Base-by-base conservation (phyloP, 2,797 vertebrate species). In the Alosa sapidissima region DNA sequence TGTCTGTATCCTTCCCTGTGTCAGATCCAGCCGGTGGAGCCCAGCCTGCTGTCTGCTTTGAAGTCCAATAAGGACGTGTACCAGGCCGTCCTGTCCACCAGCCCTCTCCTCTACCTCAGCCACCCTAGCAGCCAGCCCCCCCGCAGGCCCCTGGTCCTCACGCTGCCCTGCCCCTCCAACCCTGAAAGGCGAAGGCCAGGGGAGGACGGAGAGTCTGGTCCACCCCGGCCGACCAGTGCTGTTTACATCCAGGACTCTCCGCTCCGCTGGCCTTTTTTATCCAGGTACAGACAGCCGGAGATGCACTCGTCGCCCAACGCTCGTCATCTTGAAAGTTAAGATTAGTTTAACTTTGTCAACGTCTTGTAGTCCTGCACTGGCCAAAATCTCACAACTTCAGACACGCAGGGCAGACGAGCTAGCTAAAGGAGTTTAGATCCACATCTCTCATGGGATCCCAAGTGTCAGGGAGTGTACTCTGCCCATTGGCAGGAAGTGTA, bases 1-100 rank as follows among this genome's bases (percentile, higher is more conserved):
- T 65, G 60, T 24, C n/a, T 21, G 55, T 75, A 83, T 86, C 85
- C 85, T 88, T 84, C 49, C 81, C 88, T 75, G 0, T 86, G 75
- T 88, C 92, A 98, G 97, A 90, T 98, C 85, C 97, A 97, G 88
- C 96, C 95, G 1, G 83, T 97, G 58, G 97, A 98, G 5, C 86
- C 95, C 7, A 90, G 92, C 28, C 85, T 97, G 19, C 84, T 97
- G 92, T 93, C 94, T 0, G 85, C 92, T 36, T 5, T 97, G 89
- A 97, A 95, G 94, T 87, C 93, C 89, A 94, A 93, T 86, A 92
- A 94, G 0, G 95, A 96, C 0, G 87, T 81, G 33, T 96, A 94
- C 81, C 92, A 91, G 54, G 86, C 91, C 0, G 94, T 97, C 36
- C 87, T 95, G 10, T 95, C 95, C 21, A 96, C 94, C 1, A 97